Conservation (phyloP, 2,888 invertebrate genomes). For the Criorhina ranunculi region DNA sequence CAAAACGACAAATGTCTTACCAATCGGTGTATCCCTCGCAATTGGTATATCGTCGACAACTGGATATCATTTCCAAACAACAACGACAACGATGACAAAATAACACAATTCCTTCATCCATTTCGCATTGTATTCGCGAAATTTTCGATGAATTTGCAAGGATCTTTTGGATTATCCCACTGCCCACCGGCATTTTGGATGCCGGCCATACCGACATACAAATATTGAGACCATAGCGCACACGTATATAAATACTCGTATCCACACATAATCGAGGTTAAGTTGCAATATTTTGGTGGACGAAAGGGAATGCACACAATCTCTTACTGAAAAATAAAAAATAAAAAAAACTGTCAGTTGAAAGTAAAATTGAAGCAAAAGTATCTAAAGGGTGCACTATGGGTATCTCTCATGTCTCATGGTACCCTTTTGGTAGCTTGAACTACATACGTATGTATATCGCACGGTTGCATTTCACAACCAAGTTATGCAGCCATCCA, state of each 20-base stretch:
- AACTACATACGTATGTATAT: slow-evolving; percentile 64
- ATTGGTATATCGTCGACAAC: slow-evolving; percentile 11
- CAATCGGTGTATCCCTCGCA: slow-evolving; percentile 48
- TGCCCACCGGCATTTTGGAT: slow-evolving; percentile 17
- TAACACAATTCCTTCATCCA: slow-evolving; percentile 27
- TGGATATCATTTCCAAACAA: slow-evolving; percentile 1
- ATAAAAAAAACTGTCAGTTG: slow-evolving; percentile 47
- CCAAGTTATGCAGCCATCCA: slow-evolving; percentile 46
- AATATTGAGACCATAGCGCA: slow-evolving; percentile 63
- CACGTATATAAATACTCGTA: slow-evolving; percentile 38
- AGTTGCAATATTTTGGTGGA: slow-evolving; percentile 38
- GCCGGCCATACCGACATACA: slow-evolving; percentile 25
- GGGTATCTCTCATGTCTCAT: slow-evolving; percentile 40
- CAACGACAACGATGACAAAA: slow-evolving; percentile 11
- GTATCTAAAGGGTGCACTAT: slow-evolving; percentile 75
- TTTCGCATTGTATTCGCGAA: slow-evolving; percentile 49
- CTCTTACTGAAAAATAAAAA: slow-evolving; percentile 33
- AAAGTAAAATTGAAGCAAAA: slow-evolving; percentile 72
- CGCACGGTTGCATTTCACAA: slow-evolving; percentile 64
- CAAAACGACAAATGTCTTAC: slow-evolving; percentile 49
- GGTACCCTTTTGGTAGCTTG: slow-evolving; percentile 49
- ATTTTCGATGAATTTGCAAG: slow-evolving; percentile 53
- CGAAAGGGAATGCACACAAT: slow-evolving; percentile 36
- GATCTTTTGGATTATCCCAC: slow-evolving; percentile 12
- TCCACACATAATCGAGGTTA: slow-evolving; percentile 67